These are phyloP conservation scores for Alouatta caraya DNA, from an alignment of 2,797 vertebrate species.

Conservation along the genomic window DNA sequence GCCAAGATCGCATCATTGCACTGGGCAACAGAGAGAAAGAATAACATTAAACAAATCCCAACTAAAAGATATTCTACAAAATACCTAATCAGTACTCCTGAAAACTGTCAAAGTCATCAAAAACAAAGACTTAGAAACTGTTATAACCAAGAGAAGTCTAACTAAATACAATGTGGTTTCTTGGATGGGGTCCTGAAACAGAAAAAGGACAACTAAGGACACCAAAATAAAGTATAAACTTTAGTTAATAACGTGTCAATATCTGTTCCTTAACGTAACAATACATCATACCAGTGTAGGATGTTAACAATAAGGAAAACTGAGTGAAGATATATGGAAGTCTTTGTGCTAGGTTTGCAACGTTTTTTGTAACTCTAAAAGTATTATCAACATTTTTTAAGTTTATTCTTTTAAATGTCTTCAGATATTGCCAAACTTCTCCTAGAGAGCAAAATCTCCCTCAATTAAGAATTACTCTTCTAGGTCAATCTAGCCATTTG, in stretches of 20 bases:
- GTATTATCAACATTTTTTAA: not conserved
- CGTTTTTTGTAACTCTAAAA: slow-evolving; percentile 18
- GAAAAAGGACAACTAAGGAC: not conserved
- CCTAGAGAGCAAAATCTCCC: not conserved
- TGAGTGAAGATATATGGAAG: not conserved
- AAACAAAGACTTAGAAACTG: slow-evolving; percentile 1
- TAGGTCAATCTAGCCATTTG: not conserved
- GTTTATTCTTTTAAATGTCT: not conserved
- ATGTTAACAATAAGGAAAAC: not conserved
- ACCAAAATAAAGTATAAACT: not conserved
- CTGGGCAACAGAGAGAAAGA: no score
- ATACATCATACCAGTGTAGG: not conserved
- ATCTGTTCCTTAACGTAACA: slow-evolving; percentile 2
- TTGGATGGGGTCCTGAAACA: not conserved
- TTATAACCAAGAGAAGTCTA: not conserved
- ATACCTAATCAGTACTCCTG: not conserved
- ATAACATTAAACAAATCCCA: not conserved
- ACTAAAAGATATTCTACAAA: not conserved
- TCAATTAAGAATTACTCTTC: not conserved
- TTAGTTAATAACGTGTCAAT: not conserved
- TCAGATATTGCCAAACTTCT: not conserved
- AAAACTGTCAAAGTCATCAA: slow-evolving; percentile 20
- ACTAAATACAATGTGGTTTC: not conserved
- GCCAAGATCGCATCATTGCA: no score
- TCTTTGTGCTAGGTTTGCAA: slow-evolving; percentile 3